Evolutionary conservation across 2,797 vertebrate genomes (phyloP), one percentile per base, ranked within the genome.

Genomic region (Adelosebastes latens): DNA sequence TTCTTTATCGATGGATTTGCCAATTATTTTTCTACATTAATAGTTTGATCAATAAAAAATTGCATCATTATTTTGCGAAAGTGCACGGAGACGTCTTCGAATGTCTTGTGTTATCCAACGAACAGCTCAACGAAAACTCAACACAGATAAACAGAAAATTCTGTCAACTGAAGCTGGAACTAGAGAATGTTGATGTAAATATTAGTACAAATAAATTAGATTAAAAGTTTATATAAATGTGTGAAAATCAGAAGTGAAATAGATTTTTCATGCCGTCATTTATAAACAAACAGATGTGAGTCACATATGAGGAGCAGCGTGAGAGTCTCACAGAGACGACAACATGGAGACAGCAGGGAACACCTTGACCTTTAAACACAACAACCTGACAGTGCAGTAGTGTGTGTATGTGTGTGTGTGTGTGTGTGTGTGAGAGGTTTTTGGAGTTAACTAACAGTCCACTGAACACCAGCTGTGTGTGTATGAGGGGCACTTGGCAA

Each of bases 281-380:
- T 36, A 39, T 39, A 39, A 39, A 14, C n/a, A 24, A 36, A 24
- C 0, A 36, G n/a, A 36, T 63, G n/a, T 6, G 62, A 29, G 63
- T 46, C 24, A 18, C 24, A 46, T 42, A 11, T 65, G 16, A 49
- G 39, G 24, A 66, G 24, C 39, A 66, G 63, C 3, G 42, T 46
- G 62, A 42, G 39, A 64, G 62, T 25, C 63, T 62, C 61, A 61
- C 18, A 36, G 32, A 14, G 32, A 36, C 1, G 31, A 61, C 29
- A 61, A 29, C 0, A 0, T 8, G 27, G 16, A 31, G n/a, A 63
- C 62, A 27, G 8, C 61, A 64, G 62, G 6, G 8, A 42, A 20
- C 63, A 46, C 62, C 62, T 8, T n/a, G 63, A 77, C 69, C 69
- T 77, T 77, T 27, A 53, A 56, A 72, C 68, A 58, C 63, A 52